A percentile compares a stretch with the other conserved stretches of the same genome.
phyloP scores from a whole-genome alignment of 1,140 invertebrate species.

The Epicauta chinensis region DNA sequence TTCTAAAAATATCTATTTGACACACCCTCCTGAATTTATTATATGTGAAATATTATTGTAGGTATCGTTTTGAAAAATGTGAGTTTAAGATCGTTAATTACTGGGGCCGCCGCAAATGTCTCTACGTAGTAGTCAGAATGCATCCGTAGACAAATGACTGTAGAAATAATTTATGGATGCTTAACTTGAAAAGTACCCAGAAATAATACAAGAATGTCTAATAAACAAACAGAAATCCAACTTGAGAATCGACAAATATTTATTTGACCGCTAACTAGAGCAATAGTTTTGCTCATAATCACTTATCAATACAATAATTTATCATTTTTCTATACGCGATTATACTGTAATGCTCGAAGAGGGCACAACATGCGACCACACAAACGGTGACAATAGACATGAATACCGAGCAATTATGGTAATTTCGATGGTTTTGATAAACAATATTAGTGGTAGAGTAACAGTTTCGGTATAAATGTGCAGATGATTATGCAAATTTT shows the following conservation, averaged over 20 bases:
- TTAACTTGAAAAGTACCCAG: conserved; percentile 1
- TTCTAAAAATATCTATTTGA: too few species aligned
- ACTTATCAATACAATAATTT: too few species aligned
- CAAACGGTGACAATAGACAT: background rate
- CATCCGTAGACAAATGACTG: conserved; percentile 41
- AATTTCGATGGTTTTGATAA: background rate
- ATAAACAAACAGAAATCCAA: too few species aligned
- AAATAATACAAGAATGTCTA: background rate
- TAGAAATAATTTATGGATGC: conserved; percentile 35
- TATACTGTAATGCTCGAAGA: too few species aligned
- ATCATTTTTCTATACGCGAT: too few species aligned
- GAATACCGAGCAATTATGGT: background rate
- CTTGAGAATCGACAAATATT: too few species aligned
- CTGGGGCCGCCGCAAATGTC: conserved; percentile 39
- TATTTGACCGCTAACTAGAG: too few species aligned
- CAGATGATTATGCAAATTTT: background rate
- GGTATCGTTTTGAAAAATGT: conserved; percentile 42
- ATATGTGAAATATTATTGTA: conserved; percentile 41
- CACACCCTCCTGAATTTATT: conserved; percentile 38
- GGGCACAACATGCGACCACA: background rate
- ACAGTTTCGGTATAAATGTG: background rate
- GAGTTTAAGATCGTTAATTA: conserved; percentile 43
- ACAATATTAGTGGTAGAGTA: background rate
- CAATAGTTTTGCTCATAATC: too few species aligned
- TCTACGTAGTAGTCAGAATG: conserved; percentile 35